Conservation (phyloP, 2,888 invertebrate species). For the Eurois occulta region DNA sequence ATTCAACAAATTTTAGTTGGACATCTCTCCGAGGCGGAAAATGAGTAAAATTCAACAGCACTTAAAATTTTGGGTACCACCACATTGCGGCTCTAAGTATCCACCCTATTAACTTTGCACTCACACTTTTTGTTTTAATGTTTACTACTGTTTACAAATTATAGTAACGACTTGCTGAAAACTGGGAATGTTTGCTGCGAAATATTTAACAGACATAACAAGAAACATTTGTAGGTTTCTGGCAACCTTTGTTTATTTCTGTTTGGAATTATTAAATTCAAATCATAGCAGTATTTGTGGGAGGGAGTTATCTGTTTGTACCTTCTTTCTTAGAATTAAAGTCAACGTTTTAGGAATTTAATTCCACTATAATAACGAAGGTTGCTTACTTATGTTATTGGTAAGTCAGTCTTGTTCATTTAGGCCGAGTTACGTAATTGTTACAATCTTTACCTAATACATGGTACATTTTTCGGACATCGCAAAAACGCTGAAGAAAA, state of each 20-base stretch:
- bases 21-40: constrained; percentile 63
- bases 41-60: constrained; percentile 69
- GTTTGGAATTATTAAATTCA: constrained; percentile 36
- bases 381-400: not conserved
- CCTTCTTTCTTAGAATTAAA: constrained; percentile 1
- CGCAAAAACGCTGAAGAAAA: constrained; percentile 1
- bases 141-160: constrained; percentile 51
- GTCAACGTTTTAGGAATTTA: not conserved
- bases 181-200: constrained; percentile 34
- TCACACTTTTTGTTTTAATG: constrained; percentile 64
- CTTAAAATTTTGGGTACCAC: constrained; percentile 64
- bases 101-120: constrained; percentile 62
- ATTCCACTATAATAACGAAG: not conserved
- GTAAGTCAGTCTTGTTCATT: not conserved
- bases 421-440: not conserved
- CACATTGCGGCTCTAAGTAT: constrained; percentile 59
- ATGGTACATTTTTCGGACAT: not conserved
- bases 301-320: not conserved
- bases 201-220: constrained; percentile 38
- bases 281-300: constrained; percentile 7
- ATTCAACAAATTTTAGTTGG: constrained; percentile 69
- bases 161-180: constrained; percentile 51
- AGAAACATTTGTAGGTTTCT: constrained; percentile 36
- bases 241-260: constrained; percentile 35
- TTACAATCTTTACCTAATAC: not conserved